Base-by-base conservation (phyloP, 2,888 invertebrate species). In the Philereme transversata region DNA sequence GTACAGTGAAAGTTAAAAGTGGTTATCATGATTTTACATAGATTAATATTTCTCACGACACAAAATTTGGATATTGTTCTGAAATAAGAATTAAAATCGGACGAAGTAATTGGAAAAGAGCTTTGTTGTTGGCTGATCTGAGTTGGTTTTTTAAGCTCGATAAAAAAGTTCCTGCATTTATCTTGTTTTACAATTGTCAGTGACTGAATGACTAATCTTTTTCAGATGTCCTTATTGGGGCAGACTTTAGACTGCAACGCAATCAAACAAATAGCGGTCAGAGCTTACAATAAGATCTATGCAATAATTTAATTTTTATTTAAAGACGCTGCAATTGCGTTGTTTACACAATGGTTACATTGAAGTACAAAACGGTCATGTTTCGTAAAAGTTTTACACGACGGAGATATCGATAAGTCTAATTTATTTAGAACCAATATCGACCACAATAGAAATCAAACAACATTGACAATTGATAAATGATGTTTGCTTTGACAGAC, bases 1-100 rank as follows among this genome's bases (percentile, higher is more conserved):
- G 87, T 40, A 86, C 83, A 79, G 85, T 84, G 88, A 88, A 88
- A 88, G 87, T 77, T 68, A 70, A 74, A 78, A 68, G 77, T 77
- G 68, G 70, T 63, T 67, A 71, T 77, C 70, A 79, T 75, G 74
- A 63, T 76, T 79, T 77, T 73, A 69, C 77, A 74, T 70, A 74
- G 63, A 62, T 63, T 62, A 67, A 78, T 79, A 79, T 71, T 82
- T 87, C 88, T 79, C 88, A 88, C 86, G 83, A 84, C 74, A 76
- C 75, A 72, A 74, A 72, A 76, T 74, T 74, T 75, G 67, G 61
- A 72, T 72, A 71, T 69, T 72, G 75, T 73, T 79, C 71, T 22
- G 44, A 48, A 40, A 0, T 4, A 8, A 6, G 40, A 40, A 40
- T 40, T 40, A 40, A 40, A 40, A 40, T 40, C 8, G 8, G 40